These are phyloP conservation scores for Eucera pruinosa DNA, from an alignment of 2,888 invertebrate species.

Conservation along the genomic window DNA sequence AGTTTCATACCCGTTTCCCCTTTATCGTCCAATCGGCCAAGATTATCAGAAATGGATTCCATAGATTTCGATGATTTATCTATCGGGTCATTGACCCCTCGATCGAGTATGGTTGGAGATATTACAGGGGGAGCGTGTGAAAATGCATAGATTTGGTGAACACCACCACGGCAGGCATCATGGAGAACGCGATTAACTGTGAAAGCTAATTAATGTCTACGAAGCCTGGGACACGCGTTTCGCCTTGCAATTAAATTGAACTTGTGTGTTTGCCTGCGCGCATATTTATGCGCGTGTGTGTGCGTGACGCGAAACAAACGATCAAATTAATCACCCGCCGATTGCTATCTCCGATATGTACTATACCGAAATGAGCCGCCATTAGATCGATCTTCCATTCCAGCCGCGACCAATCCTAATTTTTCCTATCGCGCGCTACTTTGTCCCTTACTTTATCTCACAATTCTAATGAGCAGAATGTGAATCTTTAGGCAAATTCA, in stretches of 20 bases:
- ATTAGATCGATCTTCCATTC: constrained; percentile 25
- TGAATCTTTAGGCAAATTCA: no score
- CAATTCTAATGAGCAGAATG: no score
- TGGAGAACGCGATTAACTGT: constrained; percentile 64
- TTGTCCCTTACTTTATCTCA: no score
- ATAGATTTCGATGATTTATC: constrained; percentile 37
- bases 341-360: constrained; percentile 72
- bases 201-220: constrained; percentile 74
- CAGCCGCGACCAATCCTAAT: no score
- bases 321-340: constrained; percentile 75
- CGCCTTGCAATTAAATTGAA: constrained; percentile 68
- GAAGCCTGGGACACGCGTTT: constrained; percentile 56
- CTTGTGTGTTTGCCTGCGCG: constrained; percentile 21
- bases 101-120: constrained; percentile 27
- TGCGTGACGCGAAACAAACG: constrained; percentile 73
- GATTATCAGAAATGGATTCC: background rate
- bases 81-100: constrained; percentile 20
- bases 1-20: background rate
- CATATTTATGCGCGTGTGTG: constrained; percentile 45
- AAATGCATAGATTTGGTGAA: constrained; percentile 47
- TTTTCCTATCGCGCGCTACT: background rate
- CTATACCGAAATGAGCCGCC: constrained; percentile 64
- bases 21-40: no score
- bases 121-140: constrained; percentile 38
- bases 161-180: constrained; percentile 36